Evolutionary conservation across 2,797 vertebrate species (phyloP).

Genomic region (Bucorvus abyssinicus): DNA sequence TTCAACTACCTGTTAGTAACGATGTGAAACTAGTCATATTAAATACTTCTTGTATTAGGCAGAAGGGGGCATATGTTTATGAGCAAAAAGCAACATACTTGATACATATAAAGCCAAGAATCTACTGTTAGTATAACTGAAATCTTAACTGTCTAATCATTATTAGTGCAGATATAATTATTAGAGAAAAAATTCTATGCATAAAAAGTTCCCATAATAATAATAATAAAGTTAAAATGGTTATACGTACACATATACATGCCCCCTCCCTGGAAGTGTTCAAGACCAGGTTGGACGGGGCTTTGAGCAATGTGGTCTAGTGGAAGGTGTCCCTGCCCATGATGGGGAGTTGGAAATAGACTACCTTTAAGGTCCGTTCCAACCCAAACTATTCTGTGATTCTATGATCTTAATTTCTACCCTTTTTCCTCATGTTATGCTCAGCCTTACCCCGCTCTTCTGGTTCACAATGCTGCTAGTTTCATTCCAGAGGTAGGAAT

Average conservation of each 20-base stretch:
- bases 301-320: not conserved
- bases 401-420: not conserved
- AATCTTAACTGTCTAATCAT: not conserved
- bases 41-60: not conserved
- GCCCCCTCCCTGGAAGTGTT: not conserved
- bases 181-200: not conserved
- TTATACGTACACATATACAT: not conserved
- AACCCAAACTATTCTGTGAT: not conserved
- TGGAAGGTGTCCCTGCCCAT: not conserved
- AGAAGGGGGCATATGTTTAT: not conserved
- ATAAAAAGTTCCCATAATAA: not conserved
- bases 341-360: not conserved
- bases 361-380: not conserved
- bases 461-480: not conserved
- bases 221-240: not conserved
- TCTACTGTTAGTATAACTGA: not conserved
- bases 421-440: not conserved
- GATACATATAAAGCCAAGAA: not conserved
- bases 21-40: not conserved
- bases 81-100: not conserved
- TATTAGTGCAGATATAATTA: not conserved
- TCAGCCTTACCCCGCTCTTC: not conserved
- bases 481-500: not conserved
- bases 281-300: not conserved
- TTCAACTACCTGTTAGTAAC: not conserved